Conservation (phyloP, 2,888 invertebrate genomes). For the Calameuta idolon region DNA sequence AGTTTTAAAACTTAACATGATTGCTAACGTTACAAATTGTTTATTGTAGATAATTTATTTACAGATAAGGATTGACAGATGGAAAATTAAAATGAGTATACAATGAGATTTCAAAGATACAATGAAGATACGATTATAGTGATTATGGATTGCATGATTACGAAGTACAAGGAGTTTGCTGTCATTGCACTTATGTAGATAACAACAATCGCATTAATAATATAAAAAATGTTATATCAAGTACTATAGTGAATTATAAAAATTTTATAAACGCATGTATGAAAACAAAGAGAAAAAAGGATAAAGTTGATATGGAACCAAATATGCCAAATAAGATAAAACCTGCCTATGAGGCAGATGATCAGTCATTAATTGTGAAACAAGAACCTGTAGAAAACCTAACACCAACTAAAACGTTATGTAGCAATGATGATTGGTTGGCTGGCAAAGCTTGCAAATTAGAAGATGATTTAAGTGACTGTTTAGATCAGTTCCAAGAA, state of each 20-base stretch:
- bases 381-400: neutral
- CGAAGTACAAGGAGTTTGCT: neutral
- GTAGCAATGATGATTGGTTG: neutral
- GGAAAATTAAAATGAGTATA: neutral
- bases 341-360: neutral
- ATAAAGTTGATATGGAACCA: neutral
- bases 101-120: neutral
- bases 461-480: conserved; percentile 10
- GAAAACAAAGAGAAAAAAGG: neutral
- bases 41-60: neutral
- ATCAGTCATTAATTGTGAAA: neutral
- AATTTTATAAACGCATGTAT: neutral
- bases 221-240: neutral
- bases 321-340: neutral
- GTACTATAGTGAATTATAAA: neutral
- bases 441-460: neutral
- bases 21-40: neutral
- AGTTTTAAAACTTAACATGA: neutral
- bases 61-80: neutral
- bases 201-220: neutral
- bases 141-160: neutral
- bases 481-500: conserved; percentile 10
- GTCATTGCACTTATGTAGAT: neutral
- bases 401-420: neutral
- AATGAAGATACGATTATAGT: neutral